Evolutionary conservation across 2,113 vertebrate genomes (phyloP).

Genomic region (Pollimyrus isidori): DNA sequence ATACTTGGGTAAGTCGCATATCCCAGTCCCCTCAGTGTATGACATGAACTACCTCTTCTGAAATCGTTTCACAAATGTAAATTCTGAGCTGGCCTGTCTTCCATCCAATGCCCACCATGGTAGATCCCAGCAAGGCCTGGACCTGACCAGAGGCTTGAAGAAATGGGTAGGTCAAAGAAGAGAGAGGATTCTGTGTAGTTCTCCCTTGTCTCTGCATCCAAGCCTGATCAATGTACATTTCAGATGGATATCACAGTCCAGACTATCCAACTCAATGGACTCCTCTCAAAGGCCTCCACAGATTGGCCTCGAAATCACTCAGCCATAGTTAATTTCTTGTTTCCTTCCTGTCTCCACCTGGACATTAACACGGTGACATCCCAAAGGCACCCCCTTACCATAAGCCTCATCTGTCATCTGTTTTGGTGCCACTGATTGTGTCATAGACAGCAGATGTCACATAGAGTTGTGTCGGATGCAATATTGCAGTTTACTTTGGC

Average conservation of each 20-base stretch:
- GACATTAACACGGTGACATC: neutral
- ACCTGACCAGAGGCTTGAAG: neutral
- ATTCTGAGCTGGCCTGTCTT: neutral
- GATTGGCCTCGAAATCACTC: neutral
- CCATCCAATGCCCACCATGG: neutral
- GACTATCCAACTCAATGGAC: neutral
- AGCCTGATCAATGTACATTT: neutral
- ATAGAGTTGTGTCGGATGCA: neutral
- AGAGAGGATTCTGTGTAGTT: neutral
- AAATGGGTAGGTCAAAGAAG: neutral
- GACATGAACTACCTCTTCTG: neutral
- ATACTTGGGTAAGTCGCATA: neutral
- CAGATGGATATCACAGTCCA: neutral
- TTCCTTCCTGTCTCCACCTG: conserved; percentile 5
- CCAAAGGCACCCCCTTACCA: neutral
- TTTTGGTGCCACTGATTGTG: neutral
- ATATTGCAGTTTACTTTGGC: conserved; percentile 4
- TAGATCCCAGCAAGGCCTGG: neutral
- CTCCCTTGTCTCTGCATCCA: neutral
- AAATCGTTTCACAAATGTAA: neutral
- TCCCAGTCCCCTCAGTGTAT: neutral
- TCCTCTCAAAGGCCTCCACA: neutral
- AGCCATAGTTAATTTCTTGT: neutral
- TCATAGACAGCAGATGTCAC: neutral
- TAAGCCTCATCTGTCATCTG: conserved; percentile 3